A percentile compares a stretch with the other conserved stretches of the same genome.
Conservation (phyloP, 2,113 vertebrate species). For the Tor tambroides region DNA sequence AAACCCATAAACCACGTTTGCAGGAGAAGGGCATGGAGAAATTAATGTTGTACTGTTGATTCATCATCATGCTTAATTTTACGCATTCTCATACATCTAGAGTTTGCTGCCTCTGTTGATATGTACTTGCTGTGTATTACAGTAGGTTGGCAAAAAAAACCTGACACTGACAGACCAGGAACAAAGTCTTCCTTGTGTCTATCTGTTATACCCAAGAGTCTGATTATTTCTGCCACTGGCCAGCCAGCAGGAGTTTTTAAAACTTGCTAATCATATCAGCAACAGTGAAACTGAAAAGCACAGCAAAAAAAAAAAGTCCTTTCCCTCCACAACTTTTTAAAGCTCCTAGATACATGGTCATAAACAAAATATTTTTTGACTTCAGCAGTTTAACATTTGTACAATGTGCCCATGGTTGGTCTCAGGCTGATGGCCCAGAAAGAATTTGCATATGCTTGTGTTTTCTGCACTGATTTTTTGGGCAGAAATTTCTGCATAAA, state of each 20-base stretch:
- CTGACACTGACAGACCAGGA: background rate
- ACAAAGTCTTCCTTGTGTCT: background rate
- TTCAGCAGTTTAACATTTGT: constrained; percentile 11
- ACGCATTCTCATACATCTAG: constrained; percentile 38
- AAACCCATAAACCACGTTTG: constrained; percentile 59
- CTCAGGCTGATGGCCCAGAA: background rate
- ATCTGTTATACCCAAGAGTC: constrained; percentile 33
- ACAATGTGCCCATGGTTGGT: background rate
- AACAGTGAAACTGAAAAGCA: constrained; percentile 8
- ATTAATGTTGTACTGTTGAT: constrained; percentile 54
- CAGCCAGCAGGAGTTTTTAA: constrained; percentile 13
- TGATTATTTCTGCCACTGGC: constrained; percentile 32
- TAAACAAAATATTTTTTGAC: background rate
- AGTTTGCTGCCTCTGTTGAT: background rate
- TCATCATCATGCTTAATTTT: constrained; percentile 60
- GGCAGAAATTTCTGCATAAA: background rate
- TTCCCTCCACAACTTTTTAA: background rate
- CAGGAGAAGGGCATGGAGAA: constrained; percentile 63
- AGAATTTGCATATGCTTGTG: background rate
- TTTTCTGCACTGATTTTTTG: background rate
- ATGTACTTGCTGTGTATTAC: constrained; percentile 38
- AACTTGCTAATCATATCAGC: constrained; percentile 26
- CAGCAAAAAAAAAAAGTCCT: constrained; percentile 26
- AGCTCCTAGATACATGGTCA: background rate
- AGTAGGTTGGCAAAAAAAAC: background rate